Percentiles rank a stretch among this genome's conserved stretches.
These are phyloP conservation scores for Isurus oxyrinchus DNA, from an alignment of 2,113 vertebrate species.

Conservation along the genomic window DNA sequence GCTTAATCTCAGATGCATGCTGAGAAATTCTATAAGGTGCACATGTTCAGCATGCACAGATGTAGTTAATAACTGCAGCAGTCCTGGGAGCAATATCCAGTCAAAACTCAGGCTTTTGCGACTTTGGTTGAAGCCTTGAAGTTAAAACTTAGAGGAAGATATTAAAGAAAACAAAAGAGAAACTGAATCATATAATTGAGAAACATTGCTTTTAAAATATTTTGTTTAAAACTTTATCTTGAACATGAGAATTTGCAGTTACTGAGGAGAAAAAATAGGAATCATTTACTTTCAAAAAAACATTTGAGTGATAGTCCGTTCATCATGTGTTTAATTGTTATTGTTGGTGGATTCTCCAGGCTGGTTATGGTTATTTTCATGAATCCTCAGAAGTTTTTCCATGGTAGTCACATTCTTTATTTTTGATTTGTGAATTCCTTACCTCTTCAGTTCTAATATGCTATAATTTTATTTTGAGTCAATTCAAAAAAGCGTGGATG, in stretches of 20 bases:
- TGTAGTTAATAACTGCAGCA: conserved; percentile 13
- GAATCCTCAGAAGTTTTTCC: neutral
- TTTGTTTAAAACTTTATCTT: neutral
- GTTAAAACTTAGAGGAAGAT: neutral
- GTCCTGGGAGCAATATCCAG: neutral
- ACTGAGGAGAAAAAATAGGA: neutral
- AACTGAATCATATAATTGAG: neutral
- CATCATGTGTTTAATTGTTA: neutral
- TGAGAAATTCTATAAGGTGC: conserved; percentile 1
- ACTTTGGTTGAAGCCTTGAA: neutral
- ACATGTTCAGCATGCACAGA: conserved; percentile 8
- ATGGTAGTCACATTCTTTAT: neutral
- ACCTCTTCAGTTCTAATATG: neutral
- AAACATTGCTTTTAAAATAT: neutral
- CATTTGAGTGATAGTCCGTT: neutral
- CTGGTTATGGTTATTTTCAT: neutral
- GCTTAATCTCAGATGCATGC: neutral
- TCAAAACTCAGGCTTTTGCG: neutral
- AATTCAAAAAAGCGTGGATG: neutral
- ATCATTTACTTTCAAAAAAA: neutral
- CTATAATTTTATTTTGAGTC: neutral
- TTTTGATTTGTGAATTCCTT: neutral
- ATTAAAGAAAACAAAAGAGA: neutral
- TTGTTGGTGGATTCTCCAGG: neutral
- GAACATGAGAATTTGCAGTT: neutral